A percentile compares a stretch with the other conserved stretches of the same genome.
Conservation (phyloP, 2,113 vertebrate genomes). For the Piprites chloris region DNA sequence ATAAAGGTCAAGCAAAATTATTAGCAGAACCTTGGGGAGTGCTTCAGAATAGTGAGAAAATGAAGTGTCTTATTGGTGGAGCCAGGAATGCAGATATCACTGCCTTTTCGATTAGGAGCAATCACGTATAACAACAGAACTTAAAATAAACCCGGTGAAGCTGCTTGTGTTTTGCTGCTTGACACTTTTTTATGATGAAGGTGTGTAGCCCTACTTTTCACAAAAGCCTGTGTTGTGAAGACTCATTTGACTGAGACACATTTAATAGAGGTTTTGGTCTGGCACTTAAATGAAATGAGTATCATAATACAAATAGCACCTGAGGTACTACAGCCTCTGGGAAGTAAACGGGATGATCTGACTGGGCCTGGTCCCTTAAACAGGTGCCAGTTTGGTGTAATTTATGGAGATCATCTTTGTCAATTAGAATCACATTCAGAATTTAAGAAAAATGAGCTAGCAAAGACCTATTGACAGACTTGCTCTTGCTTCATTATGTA, state of each 20-base stretch:
- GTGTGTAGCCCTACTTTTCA: background rate
- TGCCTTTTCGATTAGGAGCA: background rate
- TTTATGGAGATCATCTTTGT: background rate
- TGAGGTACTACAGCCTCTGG: background rate
- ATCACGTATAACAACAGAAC: background rate
- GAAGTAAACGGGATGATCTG: background rate
- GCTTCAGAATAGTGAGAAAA: background rate
- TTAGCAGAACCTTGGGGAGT: slow-evolving; percentile 9
- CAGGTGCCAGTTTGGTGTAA: background rate
- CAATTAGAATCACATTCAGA: background rate
- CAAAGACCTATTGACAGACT: background rate
- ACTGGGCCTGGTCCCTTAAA: background rate
- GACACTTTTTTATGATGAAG: background rate
- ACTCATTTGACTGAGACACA: accelerated
- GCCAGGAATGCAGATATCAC: background rate
- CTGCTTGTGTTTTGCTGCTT: background rate
- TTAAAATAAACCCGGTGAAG: background rate
- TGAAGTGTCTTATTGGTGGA: background rate
- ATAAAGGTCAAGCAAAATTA: slow-evolving; percentile 59
- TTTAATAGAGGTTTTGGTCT: background rate
- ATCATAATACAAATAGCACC: background rate
- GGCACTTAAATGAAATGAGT: background rate
- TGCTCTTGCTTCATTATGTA: background rate
- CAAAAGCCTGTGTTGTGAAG: background rate
- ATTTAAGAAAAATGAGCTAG: background rate